Conservation (phyloP, 1,140 invertebrate species). For the Cylas formicarius region DNA sequence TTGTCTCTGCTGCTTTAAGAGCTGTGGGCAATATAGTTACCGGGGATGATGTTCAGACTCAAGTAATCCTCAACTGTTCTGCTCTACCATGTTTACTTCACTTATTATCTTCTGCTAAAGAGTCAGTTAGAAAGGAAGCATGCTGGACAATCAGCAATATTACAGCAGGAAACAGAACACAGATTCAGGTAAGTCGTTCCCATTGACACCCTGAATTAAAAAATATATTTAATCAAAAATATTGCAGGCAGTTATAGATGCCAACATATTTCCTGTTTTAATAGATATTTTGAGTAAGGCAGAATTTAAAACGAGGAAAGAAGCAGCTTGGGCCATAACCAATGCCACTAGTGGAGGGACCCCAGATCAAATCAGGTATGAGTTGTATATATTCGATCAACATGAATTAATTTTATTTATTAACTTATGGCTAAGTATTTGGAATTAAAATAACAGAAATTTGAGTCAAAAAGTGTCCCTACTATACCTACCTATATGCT, state of each 20-base stretch:
- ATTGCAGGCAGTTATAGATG: slow-evolving; percentile 86
- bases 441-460: too few species aligned
- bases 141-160: slow-evolving; percentile 99
- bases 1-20: slow-evolving; percentile 89
- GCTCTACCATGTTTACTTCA: slow-evolving; percentile 80
- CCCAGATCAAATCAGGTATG: slow-evolving; percentile 76
- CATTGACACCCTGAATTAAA: slow-evolving; percentile 1
- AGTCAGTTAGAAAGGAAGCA: slow-evolving; percentile 90
- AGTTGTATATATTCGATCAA: background rate
- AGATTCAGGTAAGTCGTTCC: slow-evolving; percentile 78
- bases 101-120: slow-evolving; percentile 71
- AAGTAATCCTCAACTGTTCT: slow-evolving; percentile 86
- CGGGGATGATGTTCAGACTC: slow-evolving; percentile 94
- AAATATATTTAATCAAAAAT: too few species aligned
- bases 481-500: too few species aligned
- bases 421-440: too few species aligned
- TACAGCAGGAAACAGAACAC: slow-evolving; percentile 89
- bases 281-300: slow-evolving; percentile 87
- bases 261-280: slow-evolving; percentile 87
- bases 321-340: slow-evolving; percentile 96
- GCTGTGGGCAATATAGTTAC: slow-evolving; percentile 98
- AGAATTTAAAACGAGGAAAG: slow-evolving; percentile 95
- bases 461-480: too few species aligned
- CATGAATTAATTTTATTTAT: slow-evolving; percentile 40
- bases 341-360: slow-evolving; percentile 95